phyloP scores from a whole-genome alignment of 1,140 invertebrate genomes.

The Trichonephila clavipes region DNA sequence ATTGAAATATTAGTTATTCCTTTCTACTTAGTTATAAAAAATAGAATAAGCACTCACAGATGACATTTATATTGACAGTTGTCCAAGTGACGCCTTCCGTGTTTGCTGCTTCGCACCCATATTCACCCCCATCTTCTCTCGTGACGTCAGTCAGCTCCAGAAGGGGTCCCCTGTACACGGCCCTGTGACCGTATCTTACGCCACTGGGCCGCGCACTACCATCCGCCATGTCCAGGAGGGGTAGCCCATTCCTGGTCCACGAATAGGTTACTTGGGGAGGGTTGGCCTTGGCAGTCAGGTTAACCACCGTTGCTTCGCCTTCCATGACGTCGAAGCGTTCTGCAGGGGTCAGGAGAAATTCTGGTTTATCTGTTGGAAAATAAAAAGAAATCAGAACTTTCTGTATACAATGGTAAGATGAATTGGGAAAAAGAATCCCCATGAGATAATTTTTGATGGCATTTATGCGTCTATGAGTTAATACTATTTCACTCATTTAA shows the following conservation, averaged over 20 bases:
- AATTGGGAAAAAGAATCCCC: neutral
- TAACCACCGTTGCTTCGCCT: constrained; percentile 90
- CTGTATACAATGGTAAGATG: neutral
- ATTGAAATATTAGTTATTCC: no score
- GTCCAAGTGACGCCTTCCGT: constrained; percentile 74
- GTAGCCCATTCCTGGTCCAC: constrained; percentile 84
- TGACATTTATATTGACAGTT: constrained; percentile 76
- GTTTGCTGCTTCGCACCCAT: constrained; percentile 76
- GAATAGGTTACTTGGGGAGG: constrained; percentile 90
- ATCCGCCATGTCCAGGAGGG: constrained; percentile 75
- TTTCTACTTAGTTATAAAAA: no score
- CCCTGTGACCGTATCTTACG: constrained; percentile 56
- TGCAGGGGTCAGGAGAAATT: constrained; percentile 81
- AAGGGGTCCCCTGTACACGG: constrained; percentile 80
- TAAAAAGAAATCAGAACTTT: neutral
- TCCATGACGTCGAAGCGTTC: constrained; percentile 86
- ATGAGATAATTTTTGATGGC: neutral
- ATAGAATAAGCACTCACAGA: constrained; percentile 69
- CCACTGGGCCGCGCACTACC: constrained; percentile 87
- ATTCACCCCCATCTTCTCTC: constrained; percentile 75
- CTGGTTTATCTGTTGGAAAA: constrained; percentile 82
- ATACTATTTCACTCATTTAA: no score
- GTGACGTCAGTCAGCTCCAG: constrained; percentile 67
- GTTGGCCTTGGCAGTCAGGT: constrained; percentile 91
- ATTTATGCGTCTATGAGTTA: no score